Conservation (phyloP, 2,888 invertebrate genomes). For the Pandemis corylana region DNA sequence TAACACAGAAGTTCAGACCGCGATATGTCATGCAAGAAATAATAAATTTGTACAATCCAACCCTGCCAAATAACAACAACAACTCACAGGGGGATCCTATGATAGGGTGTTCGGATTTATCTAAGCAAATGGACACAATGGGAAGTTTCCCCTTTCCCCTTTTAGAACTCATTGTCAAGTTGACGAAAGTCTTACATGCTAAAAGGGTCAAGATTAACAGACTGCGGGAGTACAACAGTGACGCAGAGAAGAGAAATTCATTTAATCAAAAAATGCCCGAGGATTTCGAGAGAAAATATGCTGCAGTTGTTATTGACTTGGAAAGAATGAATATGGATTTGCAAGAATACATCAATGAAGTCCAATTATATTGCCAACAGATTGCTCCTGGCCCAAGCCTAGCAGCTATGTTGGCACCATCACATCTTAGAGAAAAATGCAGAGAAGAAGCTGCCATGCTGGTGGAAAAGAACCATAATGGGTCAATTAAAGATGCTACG, state of each 20-base stretch:
- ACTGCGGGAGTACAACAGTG: slow-evolving; percentile 94
- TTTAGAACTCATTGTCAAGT: slow-evolving; percentile 93
- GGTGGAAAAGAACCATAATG: slow-evolving; percentile 89
- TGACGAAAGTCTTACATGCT: slow-evolving; percentile 92
- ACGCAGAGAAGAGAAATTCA: slow-evolving; percentile 94
- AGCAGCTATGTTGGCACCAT: slow-evolving; percentile 94
- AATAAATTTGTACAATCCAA: slow-evolving; percentile 75
- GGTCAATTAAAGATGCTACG: slow-evolving; percentile 85
- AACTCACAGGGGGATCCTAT: slow-evolving; percentile 88
- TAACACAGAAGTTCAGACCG: slow-evolving; percentile 92
- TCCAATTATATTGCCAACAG: slow-evolving; percentile 93
- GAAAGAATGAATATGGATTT: slow-evolving; percentile 96
- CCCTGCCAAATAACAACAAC: slow-evolving; percentile 63
- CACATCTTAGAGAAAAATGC: slow-evolving; percentile 94
- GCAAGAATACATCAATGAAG: slow-evolving; percentile 92
- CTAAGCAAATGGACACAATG: slow-evolving; percentile 80
- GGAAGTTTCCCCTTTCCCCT: slow-evolving; percentile 94
- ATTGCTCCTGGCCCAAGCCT: slow-evolving; percentile 94
- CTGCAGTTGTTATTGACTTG: slow-evolving; percentile 93
- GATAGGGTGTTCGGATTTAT: slow-evolving; percentile 82
- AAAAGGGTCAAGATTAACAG: slow-evolving; percentile 93
- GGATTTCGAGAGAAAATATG: slow-evolving; percentile 96
- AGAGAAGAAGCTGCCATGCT: slow-evolving; percentile 93
- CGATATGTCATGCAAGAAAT: slow-evolving; percentile 86
- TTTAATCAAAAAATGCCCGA: slow-evolving; percentile 91